Evolutionary conservation across 1,140 invertebrate genomes (phyloP), one percentile per base, ranked within the genome.

Genomic region (Hestina assimilis): DNA sequence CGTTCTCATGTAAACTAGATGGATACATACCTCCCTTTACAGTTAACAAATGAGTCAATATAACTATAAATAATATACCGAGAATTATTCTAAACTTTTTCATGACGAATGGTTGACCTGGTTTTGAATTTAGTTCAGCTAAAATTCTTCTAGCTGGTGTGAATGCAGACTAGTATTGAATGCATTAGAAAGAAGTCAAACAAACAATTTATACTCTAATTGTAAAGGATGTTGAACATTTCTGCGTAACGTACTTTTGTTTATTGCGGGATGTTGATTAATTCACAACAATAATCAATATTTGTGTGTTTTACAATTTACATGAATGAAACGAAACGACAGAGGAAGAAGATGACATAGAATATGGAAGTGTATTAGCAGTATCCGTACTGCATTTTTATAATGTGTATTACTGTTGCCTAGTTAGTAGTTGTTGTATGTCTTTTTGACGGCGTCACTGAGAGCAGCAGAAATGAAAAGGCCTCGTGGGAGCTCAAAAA

Each of bases 1-100:
- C 65, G 21, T 60, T 40, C 5, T 53, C 33, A 51, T 66, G 35
- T 28, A 69, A 38, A 7, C 61, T 59, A 28, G 3, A 4, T 0
- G 60, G 60, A 17, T 40, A 23, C 24, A 29, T 1, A 3, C 24
- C 20, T 43, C 23, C 28, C 17, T 20, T 19, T 9, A 38, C 5
- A 38, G 1, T n/a, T 38, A 8, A 1, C 19, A 19, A 3, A 38
- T 20, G 19, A 6, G 19, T 17, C 14, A 19, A 17, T 38, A 38
- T 4, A 9, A 38, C 15, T 38, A 8, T 9, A 38, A 38, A 4
- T 7, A 38, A 2, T 4, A 7, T 38, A 19, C 17, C 15, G 7
- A 31, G 12, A 0, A 9, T 38, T 1, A 3, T 1, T 17, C 8
- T 9, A 19, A 19, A 35, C 9, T n/a, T 38, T 9, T 1, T 14